A percentile compares a stretch with the other conserved stretches of the same genome.
Conservation (phyloP, 2,888 invertebrate species). For the Kryphioiulus occultus region DNA sequence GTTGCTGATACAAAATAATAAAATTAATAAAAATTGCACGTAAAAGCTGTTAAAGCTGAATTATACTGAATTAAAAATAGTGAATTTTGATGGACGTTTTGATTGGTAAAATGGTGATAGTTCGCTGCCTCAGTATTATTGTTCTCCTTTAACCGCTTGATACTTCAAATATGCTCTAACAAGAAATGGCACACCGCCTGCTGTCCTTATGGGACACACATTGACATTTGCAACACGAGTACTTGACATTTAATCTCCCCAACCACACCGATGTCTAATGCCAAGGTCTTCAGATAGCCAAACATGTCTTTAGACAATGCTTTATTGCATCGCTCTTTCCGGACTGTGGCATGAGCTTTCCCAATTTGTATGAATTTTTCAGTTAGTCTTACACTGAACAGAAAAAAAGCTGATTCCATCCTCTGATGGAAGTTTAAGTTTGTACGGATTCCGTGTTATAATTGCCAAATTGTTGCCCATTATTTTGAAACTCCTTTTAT, state of each 20-base stretch:
- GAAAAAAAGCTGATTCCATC: neutral
- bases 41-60: no score
- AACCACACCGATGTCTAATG: neutral
- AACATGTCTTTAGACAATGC: neutral
- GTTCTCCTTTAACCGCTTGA: neutral
- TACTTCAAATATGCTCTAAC: neutral
- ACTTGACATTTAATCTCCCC: neutral
- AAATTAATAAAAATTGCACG: no score
- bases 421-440: neutral
- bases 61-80: no score
- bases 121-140: neutral
- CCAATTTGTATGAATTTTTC: neutral
- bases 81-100: no score
- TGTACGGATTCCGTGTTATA: neutral
- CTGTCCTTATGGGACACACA: neutral
- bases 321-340: neutral
- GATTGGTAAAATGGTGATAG: neutral
- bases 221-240: neutral
- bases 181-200: neutral
- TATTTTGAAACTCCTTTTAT: neutral
- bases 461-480: neutral
- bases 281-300: neutral
- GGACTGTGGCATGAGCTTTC: neutral
- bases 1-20: no score
- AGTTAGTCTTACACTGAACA: neutral